These are phyloP conservation scores for Lepidotrigona ventralis DNA, from an alignment of 1,140 invertebrate genomes.

Conservation along the genomic window DNA sequence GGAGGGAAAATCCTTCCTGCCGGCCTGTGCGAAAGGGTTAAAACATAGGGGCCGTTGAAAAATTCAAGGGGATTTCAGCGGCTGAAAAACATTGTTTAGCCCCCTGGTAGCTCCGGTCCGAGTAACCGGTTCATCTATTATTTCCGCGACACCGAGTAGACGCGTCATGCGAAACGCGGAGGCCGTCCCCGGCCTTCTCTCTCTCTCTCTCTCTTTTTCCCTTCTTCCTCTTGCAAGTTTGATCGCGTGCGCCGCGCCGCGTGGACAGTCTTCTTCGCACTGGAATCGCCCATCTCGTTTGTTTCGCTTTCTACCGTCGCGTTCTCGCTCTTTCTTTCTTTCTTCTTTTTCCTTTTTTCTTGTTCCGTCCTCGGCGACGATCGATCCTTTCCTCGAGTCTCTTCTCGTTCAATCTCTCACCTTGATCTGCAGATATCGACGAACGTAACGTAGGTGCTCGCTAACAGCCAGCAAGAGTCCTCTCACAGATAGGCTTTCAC, in stretches of 20 bases:
- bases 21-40: slow-evolving; percentile 72
- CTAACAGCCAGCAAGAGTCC: too few species aligned
- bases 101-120: slow-evolving; percentile 60
- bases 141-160: slow-evolving; percentile 67
- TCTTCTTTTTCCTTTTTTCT: too few species aligned
- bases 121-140: slow-evolving; percentile 70
- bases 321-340: too few species aligned
- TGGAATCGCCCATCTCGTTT: slow-evolving; percentile 18
- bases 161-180: slow-evolving; percentile 61
- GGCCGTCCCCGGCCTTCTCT: slow-evolving; percentile 42
- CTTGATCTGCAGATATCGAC: too few species aligned
- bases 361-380: too few species aligned
- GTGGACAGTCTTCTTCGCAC: slow-evolving; percentile 30
- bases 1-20: slow-evolving; percentile 47
- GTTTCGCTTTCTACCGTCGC: slow-evolving; percentile 4
- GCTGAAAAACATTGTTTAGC: slow-evolving; percentile 77
- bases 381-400: too few species aligned
- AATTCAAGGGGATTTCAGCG: slow-evolving; percentile 74
- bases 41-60: slow-evolving; percentile 73
- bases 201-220: slow-evolving; percentile 16
- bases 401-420: too few species aligned
- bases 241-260: slow-evolving; percentile 29
- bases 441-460: too few species aligned
- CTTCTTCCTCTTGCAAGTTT: slow-evolving; percentile 26
- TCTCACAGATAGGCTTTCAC: too few species aligned